A percentile compares a stretch with the other conserved stretches of the same genome.
Conservation (phyloP, 2,888 invertebrate species). For the Ceriagrion tenellum region DNA sequence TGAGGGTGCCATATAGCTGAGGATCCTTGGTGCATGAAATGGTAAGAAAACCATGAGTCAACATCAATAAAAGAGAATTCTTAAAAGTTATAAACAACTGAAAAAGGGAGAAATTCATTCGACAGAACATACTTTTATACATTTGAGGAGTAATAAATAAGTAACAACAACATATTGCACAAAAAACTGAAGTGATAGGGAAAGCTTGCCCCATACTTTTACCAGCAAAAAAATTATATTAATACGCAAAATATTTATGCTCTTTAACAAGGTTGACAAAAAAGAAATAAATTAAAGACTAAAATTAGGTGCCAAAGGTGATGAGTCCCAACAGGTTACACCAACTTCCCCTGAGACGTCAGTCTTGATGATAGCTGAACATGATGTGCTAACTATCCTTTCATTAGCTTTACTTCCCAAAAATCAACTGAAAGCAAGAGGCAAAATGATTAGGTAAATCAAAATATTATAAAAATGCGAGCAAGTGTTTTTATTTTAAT, state of each 20-base stretch:
- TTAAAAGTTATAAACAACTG: neutral
- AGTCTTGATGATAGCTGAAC: neutral
- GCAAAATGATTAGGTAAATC: neutral
- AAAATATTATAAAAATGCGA: neutral
- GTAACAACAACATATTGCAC: neutral
- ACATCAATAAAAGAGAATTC: neutral
- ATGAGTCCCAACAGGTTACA: neutral
- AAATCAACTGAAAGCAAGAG: slow-evolving; percentile 16
- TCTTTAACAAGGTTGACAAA: neutral
- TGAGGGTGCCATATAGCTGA: slow-evolving; percentile 51
- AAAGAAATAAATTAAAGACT: neutral
- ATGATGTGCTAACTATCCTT: neutral
- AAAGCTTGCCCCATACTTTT: no score
- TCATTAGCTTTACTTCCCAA: neutral
- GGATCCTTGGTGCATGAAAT: slow-evolving; percentile 64
- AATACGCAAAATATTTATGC: no score
- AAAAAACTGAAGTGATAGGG: neutral
- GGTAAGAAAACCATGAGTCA: slow-evolving; percentile 28
- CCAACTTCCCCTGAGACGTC: neutral
- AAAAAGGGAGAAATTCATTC: neutral
- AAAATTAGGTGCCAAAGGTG: neutral
- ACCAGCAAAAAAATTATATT: no score
- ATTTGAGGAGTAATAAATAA: neutral
- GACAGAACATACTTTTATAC: neutral
- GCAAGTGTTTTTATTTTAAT: neutral